Evolutionary conservation across 2,797 vertebrate species (phyloP).

Genomic region (Pantherophis alleghaniensis): DNA sequence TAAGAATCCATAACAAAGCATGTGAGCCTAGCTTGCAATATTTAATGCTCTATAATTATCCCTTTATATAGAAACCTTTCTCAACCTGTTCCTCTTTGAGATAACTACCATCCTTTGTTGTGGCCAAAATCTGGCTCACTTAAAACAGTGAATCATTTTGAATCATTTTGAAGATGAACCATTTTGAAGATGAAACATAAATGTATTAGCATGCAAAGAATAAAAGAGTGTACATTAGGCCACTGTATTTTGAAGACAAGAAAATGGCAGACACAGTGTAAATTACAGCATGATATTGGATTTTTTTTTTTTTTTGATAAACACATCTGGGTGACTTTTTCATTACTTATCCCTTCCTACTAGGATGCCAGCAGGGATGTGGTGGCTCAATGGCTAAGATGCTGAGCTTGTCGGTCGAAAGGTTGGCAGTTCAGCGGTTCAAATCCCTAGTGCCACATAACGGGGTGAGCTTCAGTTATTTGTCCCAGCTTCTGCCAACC

Average conservation of each 20-base stretch:
- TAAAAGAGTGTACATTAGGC: background rate
- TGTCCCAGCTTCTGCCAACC: too few species aligned
- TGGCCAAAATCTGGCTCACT: background rate
- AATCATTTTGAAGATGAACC: background rate
- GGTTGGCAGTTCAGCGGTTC: too few species aligned
- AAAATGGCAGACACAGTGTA: background rate
- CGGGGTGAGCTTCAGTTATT: too few species aligned
- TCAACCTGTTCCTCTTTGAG: background rate
- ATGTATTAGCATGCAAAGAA: background rate
- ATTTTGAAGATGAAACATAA: background rate
- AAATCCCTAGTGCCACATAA: too few species aligned
- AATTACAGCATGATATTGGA: background rate
- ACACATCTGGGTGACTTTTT: background rate
- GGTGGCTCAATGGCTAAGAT: too few species aligned
- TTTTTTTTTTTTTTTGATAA: background rate
- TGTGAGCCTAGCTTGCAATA: background rate
- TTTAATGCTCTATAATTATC: background rate
- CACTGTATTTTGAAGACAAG: background rate
- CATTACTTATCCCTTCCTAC: background rate
- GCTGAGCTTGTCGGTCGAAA: too few species aligned
- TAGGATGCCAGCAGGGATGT: background rate
- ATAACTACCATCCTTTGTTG: background rate
- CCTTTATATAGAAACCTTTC: background rate
- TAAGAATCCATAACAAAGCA: background rate
- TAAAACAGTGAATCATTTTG: background rate